A percentile compares a stretch with the other conserved stretches of the same genome.
phyloP scores from a whole-genome alignment of 2,113 vertebrate species.

The Morone chrysops region DNA sequence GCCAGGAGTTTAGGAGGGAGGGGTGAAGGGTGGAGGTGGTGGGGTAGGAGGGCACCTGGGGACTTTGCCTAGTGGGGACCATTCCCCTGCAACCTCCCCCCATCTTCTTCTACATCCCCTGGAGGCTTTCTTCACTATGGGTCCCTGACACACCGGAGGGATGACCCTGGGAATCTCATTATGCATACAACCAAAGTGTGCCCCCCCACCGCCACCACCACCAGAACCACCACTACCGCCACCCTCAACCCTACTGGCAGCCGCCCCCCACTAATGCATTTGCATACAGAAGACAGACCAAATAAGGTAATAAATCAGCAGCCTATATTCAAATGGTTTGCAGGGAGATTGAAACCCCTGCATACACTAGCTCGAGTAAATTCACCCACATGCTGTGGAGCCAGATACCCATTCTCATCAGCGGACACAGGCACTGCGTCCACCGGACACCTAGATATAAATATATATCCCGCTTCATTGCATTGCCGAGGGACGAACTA shows the following conservation, averaged over 20 bases:
- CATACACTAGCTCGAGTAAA: constrained; percentile 76
- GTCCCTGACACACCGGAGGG: constrained; percentile 82
- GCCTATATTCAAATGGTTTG: constrained; percentile 87
- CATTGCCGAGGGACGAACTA: constrained; percentile 80
- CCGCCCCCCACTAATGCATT: constrained; percentile 78
- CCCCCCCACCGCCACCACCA: constrained; percentile 47
- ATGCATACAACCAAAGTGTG: constrained; percentile 84
- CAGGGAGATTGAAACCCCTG: constrained; percentile 83
- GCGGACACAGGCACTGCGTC: constrained; percentile 76
- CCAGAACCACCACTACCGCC: constrained; percentile 56
- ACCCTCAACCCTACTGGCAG: constrained; percentile 61
- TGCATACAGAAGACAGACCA: constrained; percentile 89
- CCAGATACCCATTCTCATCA: constrained; percentile 83
- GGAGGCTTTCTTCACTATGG: constrained; percentile 69
- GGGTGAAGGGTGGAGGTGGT: constrained; percentile 27
- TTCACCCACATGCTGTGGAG: constrained; percentile 68
- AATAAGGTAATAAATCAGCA: constrained; percentile 89
- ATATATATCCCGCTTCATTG: constrained; percentile 77
- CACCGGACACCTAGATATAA: constrained; percentile 80
- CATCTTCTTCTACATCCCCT: constrained; percentile 67
- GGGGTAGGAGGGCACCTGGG: constrained; percentile 49
- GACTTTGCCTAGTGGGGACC: constrained; percentile 47
- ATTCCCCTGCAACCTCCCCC: constrained; percentile 56
- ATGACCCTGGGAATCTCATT: constrained; percentile 89
- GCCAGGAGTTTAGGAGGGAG: constrained; percentile 60